These are phyloP conservation scores for Andrena minutula DNA, from an alignment of 2,888 invertebrate species.

Conservation along the genomic window DNA sequence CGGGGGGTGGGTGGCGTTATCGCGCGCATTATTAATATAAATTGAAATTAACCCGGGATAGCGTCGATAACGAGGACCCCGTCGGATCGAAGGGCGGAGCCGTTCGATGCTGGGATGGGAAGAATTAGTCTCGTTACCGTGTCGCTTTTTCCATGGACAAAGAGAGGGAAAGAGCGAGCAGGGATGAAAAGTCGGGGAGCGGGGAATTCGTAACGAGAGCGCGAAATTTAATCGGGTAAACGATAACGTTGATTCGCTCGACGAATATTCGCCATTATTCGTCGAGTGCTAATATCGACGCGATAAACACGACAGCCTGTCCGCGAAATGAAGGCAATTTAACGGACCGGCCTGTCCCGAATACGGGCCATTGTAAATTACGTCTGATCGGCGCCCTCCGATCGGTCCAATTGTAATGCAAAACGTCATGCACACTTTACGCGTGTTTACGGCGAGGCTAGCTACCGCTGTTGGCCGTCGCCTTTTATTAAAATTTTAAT, in stretches of 20 bases:
- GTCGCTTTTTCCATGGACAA: neutral
- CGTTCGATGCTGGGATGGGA: neutral
- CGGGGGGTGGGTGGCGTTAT: slow-evolving; percentile 3
- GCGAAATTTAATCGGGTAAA: slow-evolving; percentile 56
- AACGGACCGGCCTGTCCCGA: slow-evolving; percentile 33
- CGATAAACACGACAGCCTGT: slow-evolving; percentile 53
- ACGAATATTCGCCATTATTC: slow-evolving; percentile 54
- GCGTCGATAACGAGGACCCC: neutral
- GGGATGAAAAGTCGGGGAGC: neutral
- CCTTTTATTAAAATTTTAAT: slow-evolving; percentile 40
- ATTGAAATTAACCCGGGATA: slow-evolving; percentile 34
- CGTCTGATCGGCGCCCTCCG: slow-evolving; percentile 13
- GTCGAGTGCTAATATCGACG: slow-evolving; percentile 43
- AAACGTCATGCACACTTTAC: slow-evolving; percentile 45
- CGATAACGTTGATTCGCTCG: slow-evolving; percentile 56
- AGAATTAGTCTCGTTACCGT: slow-evolving; percentile 36
- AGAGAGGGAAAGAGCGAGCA: neutral
- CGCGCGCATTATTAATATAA: slow-evolving; percentile 34
- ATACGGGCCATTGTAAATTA: slow-evolving; percentile 50
- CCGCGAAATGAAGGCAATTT: slow-evolving; percentile 61
- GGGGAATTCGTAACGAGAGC: slow-evolving; percentile 32
- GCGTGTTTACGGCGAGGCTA: slow-evolving; percentile 41
- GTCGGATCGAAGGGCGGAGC: neutral
- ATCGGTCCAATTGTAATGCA: slow-evolving; percentile 30
- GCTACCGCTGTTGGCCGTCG: slow-evolving; percentile 10